These are phyloP conservation scores for Brachionus koreanus DNA, from an alignment of 1,140 invertebrate species.

Conservation along the genomic window DNA sequence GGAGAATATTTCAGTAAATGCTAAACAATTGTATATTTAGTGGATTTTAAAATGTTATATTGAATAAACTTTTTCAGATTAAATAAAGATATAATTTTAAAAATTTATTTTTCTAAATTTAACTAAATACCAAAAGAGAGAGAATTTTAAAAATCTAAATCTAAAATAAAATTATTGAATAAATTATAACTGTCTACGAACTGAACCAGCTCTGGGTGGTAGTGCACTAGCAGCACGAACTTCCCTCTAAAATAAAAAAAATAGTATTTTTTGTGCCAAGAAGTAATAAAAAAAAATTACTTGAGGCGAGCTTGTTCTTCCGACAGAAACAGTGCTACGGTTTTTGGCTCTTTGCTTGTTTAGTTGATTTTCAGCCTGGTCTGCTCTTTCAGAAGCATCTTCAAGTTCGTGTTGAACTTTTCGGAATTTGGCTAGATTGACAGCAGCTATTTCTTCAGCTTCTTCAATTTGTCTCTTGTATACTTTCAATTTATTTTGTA, in stretches of 20 bases:
- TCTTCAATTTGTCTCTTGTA: slow-evolving; percentile 99
- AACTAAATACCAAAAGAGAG: background rate
- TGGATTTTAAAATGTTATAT: background rate
- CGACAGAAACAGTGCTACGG: slow-evolving; percentile 67
- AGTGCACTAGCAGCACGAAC: background rate
- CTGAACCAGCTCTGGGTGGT: slow-evolving; percentile 29
- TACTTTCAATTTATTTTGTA: slow-evolving; percentile 98
- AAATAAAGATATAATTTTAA: background rate
- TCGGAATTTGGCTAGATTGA: slow-evolving; percentile 98
- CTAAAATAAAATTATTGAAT: background rate
- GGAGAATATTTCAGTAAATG: slow-evolving; percentile 42
- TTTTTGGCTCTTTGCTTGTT: slow-evolving; percentile 94
- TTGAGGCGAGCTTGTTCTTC: background rate
- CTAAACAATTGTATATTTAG: background rate
- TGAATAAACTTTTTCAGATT: background rate
- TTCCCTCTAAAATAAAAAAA: slow-evolving; percentile 2
- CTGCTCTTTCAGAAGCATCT: slow-evolving; percentile 95
- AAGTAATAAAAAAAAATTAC: background rate
- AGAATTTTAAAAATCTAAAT: slow-evolving; percentile 9
- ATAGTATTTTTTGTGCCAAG: too few species aligned
- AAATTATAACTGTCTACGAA: slow-evolving; percentile 32
- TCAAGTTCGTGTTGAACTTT: slow-evolving; percentile 68
- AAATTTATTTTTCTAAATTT: background rate
- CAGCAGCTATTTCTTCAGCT: slow-evolving; percentile 94
- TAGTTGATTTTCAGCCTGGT: slow-evolving; percentile 92